phyloP scores from a whole-genome alignment of 2,888 invertebrate genomes.

The Lochmaea capreae region DNA sequence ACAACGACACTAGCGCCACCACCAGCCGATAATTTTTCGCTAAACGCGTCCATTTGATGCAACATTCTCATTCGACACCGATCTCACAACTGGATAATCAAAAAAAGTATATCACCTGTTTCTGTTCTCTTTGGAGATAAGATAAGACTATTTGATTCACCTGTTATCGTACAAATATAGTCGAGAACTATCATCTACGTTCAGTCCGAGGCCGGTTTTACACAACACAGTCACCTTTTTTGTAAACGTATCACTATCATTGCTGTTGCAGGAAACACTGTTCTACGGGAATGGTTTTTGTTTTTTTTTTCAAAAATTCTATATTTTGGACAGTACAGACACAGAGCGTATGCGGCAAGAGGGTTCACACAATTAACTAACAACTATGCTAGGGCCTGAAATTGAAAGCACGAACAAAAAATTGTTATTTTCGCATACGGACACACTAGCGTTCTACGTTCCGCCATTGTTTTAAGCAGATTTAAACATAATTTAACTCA shows the following conservation, averaged over 20 bases:
- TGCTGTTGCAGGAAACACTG: conserved; percentile 7
- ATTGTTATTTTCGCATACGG: conserved; percentile 46
- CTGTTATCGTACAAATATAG: conserved; percentile 53
- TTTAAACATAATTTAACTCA: background rate
- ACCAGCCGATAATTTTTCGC: conserved; percentile 90
- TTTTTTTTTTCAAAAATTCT: background rate
- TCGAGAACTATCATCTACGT: conserved; percentile 36
- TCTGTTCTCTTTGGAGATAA: conserved; percentile 47
- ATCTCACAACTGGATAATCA: conserved; percentile 54
- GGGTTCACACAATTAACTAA: conserved; percentile 46
- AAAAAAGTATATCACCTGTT: conserved; percentile 51
- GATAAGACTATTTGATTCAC: conserved; percentile 51
- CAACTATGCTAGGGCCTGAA: conserved; percentile 52
- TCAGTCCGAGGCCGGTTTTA: conserved; percentile 42
- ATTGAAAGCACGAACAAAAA: conserved; percentile 48
- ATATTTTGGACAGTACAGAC: conserved; percentile 41
- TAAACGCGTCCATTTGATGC: conserved; percentile 88
- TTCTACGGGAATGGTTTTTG: conserved; percentile 19
- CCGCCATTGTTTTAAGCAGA: conserved; percentile 21
- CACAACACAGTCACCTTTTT: conserved; percentile 43
- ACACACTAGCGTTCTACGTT: conserved; percentile 45
- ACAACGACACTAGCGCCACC: conserved; percentile 65
- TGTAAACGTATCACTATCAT: conserved; percentile 7
- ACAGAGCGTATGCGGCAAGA: conserved; percentile 47
- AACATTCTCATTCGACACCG: conserved; percentile 73